Base-by-base conservation (phyloP, 2,888 invertebrate genomes). In the Brachynemurus nebulosus region DNA sequence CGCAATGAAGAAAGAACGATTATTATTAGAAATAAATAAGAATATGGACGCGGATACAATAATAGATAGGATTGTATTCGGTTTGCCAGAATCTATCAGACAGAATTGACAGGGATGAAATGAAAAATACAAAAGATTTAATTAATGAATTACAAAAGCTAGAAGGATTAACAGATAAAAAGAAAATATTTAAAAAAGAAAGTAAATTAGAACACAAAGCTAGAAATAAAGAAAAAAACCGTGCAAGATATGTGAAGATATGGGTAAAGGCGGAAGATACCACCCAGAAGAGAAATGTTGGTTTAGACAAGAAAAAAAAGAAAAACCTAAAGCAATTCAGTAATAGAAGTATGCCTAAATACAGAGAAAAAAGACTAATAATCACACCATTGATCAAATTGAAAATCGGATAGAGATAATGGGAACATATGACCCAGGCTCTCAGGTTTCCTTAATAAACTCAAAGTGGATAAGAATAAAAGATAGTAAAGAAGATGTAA, bases 361-460 rank as follows among this genome's bases (percentile, higher is more conserved):
- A 35, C 7, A 8, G 14, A 35, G 9, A 11, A 8, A 35, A 35
- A 35, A 35, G 12, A 35, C 35, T 8, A 35, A 12, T 12, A 35
- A 35, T 12, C 35, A 35, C 35, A 35, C 35, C 35, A 35, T 35
- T 35, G 12, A 35, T 35, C 14, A 35, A 35, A 7, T 35, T 11
- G 35, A 35, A 12, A 35, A 35, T 35, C 8, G 12, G 14, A 7
- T 35, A 35, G 35, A 35, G 14, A 12, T 35, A 35, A 11, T 12
- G 7, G 35, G 11, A 11, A 12, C 12, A 11, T 35, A 35, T 12
- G 35, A 35, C 35, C 12, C 35, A 35, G 35, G 35, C 7, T 35
- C 35, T 11, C 9, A 35, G 7, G 14, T 35, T 12, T 35, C 35
- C 7, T 12, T 35, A 7, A 35, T 35, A 35, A 35, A 35, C 12